Percentiles rank a stretch among this genome's conserved stretches.
Evolutionary conservation across 2,797 vertebrate genomes (phyloP).

Genomic region (Malurus leucopterus): DNA sequence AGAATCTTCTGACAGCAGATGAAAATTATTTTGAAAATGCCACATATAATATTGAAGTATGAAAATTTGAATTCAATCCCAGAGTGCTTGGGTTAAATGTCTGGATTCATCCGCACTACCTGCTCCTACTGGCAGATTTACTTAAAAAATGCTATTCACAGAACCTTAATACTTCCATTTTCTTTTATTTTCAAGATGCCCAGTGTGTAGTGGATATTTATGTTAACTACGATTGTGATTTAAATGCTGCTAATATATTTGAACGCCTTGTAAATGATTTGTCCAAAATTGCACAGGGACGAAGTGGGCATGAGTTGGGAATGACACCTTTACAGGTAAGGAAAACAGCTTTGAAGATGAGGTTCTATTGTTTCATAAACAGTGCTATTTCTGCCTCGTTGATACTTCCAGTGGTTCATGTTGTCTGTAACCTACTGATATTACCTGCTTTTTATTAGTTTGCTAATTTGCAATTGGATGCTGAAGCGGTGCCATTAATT

Average conservation of each 20-base stretch:
- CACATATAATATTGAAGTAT: not conserved
- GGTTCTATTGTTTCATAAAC: not conserved
- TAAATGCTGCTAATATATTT: constrained; percentile 97
- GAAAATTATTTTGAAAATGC: not conserved
- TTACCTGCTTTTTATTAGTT: not conserved
- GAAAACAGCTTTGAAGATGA: not conserved
- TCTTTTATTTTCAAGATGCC: constrained; percentile 80
- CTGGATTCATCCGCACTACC: not conserved
- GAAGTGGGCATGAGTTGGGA: constrained; percentile 93
- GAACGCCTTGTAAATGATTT: constrained; percentile 95
- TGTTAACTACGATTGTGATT: constrained; percentile 97
- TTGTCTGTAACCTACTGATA: not conserved
- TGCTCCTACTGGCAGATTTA: not conserved
- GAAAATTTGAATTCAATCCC: not conserved
- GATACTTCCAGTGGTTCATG: not conserved
- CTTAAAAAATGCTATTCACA: not conserved
- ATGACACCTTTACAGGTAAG: constrained; percentile 88
- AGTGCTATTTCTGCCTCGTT: not conserved
- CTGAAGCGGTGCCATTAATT: not conserved
- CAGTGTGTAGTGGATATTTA: constrained; percentile 98
- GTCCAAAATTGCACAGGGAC: constrained; percentile 95
- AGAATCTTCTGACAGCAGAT: not conserved
- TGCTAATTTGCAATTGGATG: not conserved
- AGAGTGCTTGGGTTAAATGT: not conserved
- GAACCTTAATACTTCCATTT: constrained; percentile 9